Evolutionary conservation across 2,888 invertebrate genomes (phyloP), one percentile per base, ranked within the genome.

Genomic region (Falcaria lacertinaria): DNA sequence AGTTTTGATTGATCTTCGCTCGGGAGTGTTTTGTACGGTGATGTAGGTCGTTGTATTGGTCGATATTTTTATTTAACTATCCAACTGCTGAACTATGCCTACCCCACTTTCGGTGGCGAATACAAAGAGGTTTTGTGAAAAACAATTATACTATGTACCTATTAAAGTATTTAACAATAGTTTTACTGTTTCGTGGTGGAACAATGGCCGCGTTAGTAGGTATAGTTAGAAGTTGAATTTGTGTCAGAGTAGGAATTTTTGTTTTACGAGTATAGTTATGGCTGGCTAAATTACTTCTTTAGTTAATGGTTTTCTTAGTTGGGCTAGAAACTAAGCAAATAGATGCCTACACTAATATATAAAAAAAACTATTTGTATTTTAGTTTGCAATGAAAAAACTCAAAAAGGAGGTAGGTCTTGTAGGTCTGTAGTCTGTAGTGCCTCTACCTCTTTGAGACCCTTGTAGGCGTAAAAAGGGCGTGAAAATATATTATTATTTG

Each of bases 21-120:
- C 45, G 14, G 15, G 15, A 56, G 35, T 28, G 32, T 34, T 48
- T 49, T 39, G 19, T 59, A 45, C 42, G 43, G 14, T 15, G 33
- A 40, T 32, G 33, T 41, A 45, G 64, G 28, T 70, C 54, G 54
- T 44, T 40, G 37, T 38, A 28, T 47, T 56, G 54, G 61, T 39
- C 41, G 16, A 22, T 34, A 41, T 49, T 52, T 57, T 53, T 53
- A 54, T 53, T 52, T 51, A 45, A 50, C 45, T 43, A 51, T 67
- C 63, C n/a, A n/a, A n/a, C n/a, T n/a, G n/a, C n/a, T n/a, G n/a
- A n/a, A 67, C 61, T 58, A 65, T 62, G 54, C n/a, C n/a, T 56
- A 63, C 50, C 45, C 49, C 45, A 57, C 60, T 58, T 57, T 53
- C 50, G n/a, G 45, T 61, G 38, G 51, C 63, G 50, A 54, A 49